Conservation (phyloP, 2,888 invertebrate genomes). For the Dusona sp. region DNA sequence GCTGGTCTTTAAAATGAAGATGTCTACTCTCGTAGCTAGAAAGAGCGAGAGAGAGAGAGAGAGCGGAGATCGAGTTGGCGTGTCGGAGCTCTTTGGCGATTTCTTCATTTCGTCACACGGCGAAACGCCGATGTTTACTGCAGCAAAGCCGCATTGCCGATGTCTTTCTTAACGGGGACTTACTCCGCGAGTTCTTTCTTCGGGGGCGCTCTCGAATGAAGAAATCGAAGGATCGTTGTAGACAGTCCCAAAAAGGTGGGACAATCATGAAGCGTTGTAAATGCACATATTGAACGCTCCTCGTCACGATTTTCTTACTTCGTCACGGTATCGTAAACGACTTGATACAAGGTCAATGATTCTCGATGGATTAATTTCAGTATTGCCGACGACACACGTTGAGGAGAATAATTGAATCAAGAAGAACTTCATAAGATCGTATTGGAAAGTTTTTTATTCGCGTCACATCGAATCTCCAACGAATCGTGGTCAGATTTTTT, state of each 20-base stretch:
- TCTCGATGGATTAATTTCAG: conserved; percentile 11
- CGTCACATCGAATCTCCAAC: background rate
- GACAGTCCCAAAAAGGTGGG: conserved; percentile 43
- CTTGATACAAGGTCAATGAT: conserved; percentile 15
- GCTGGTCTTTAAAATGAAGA: conserved; percentile 21
- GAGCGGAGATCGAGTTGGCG: conserved; percentile 48
- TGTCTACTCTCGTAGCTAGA: conserved; percentile 4
- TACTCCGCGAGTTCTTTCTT: conserved; percentile 42
- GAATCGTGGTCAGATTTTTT: background rate
- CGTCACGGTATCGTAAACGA: conserved; percentile 48
- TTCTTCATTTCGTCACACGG: conserved; percentile 64
- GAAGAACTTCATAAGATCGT: background rate
- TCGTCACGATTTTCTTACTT: conserved; percentile 56
- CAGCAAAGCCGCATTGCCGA: conserved; percentile 41
- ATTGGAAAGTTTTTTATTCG: background rate
- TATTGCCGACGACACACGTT: background rate
- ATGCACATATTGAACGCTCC: conserved; percentile 60
- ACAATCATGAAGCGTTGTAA: conserved; percentile 55
- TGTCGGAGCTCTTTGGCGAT: conserved; percentile 55
- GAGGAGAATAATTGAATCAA: background rate
- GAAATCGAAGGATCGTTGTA: conserved; percentile 38
- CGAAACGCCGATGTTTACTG: conserved; percentile 50
- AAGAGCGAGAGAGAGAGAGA: conserved; percentile 26
- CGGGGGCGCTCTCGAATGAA: conserved; percentile 15
- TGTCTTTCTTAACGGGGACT: conserved; percentile 47